These are phyloP conservation scores for Tarsius wallacei DNA, from an alignment of 2,797 vertebrate species.

Conservation along the genomic window DNA sequence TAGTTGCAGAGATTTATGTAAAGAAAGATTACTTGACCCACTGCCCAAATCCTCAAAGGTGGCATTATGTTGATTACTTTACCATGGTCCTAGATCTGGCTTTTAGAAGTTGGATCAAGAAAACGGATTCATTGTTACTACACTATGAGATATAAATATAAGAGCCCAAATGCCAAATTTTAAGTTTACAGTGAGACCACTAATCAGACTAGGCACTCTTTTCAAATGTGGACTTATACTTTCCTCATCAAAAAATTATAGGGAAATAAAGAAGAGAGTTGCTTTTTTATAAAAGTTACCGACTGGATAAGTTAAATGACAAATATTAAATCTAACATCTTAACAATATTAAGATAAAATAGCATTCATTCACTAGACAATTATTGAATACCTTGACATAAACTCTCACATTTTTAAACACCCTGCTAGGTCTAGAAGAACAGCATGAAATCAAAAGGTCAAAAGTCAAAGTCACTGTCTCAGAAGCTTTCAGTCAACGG, in stretches of 20 bases:
- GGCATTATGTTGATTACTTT: background rate
- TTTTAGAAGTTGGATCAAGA: background rate
- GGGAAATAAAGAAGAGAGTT: slow-evolving; percentile 46
- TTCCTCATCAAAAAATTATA: slow-evolving; percentile 38
- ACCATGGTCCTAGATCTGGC: background rate
- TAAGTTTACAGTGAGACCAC: background rate
- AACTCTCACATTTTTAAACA: background rate
- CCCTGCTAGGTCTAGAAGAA: background rate
- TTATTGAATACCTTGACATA: background rate
- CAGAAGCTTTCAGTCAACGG: background rate
- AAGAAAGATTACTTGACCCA: background rate
- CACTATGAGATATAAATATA: background rate
- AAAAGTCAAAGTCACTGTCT: background rate
- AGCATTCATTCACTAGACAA: background rate
- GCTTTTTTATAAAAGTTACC: background rate
- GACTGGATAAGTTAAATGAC: background rate
- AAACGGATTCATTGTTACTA: background rate
- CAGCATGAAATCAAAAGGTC: background rate
- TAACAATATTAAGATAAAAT: background rate
- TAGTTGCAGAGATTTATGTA: background rate
- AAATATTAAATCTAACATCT: background rate
- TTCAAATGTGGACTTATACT: background rate
- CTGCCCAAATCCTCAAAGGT: background rate
- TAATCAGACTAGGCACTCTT: background rate
- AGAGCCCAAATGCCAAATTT: background rate